Evolutionary conservation across 2,113 vertebrate species (phyloP).

Genomic region (Sapayoa aenigma): DNA sequence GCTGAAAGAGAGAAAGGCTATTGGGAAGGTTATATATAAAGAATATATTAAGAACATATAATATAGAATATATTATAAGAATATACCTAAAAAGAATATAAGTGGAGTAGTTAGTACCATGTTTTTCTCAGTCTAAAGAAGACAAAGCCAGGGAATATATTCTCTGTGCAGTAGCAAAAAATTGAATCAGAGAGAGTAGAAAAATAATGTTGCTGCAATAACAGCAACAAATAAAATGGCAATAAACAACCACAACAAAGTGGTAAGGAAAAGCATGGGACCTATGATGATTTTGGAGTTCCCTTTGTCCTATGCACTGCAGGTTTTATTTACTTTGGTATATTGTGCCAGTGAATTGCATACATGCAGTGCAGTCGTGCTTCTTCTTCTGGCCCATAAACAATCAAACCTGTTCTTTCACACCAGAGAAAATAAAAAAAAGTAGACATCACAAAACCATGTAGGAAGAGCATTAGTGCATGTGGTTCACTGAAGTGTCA

Average conservation of each 20-base stretch:
- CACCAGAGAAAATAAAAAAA: background rate
- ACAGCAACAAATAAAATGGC: background rate
- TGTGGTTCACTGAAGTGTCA: background rate
- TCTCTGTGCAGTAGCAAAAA: background rate
- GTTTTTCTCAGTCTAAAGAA: background rate
- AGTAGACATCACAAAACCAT: background rate
- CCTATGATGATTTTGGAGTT: background rate
- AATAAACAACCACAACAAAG: background rate
- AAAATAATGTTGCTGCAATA: background rate
- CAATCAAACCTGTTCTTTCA: background rate
- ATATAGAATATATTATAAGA: no score
- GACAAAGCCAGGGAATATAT: background rate
- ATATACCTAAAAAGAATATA: background rate
- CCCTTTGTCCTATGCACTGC: background rate
- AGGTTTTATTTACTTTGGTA: background rate
- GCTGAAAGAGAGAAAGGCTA: background rate
- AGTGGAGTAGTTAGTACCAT: background rate
- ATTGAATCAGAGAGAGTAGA: background rate
- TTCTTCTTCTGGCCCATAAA: background rate
- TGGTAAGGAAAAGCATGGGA: background rate
- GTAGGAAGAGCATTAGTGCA: background rate
- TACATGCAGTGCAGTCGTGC: rapidly evolving
- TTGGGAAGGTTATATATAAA: background rate
- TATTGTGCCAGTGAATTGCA: background rate
- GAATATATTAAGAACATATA: background rate